A percentile compares a stretch with the other conserved stretches of the same genome.
Conservation (phyloP, 2,888 invertebrate species). For the Adineta ricciae region DNA sequence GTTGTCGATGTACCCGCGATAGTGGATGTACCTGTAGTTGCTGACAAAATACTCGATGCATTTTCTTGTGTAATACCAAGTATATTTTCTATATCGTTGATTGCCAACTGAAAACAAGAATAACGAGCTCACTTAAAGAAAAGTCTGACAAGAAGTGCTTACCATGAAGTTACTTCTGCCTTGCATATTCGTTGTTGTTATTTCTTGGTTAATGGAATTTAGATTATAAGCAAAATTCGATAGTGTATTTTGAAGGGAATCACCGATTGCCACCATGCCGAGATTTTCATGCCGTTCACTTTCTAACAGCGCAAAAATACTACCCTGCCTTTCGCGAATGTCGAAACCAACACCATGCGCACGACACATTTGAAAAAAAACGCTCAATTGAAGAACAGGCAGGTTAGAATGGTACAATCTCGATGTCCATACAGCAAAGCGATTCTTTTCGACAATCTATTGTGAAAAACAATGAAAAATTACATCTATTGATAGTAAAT, state of each 20-base stretch:
- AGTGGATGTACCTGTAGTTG: background rate
- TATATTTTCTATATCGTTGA: background rate
- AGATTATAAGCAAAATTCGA: constrained; percentile 48
- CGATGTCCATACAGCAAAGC: constrained; percentile 47
- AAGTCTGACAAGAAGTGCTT: constrained; percentile 25
- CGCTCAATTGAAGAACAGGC: constrained; percentile 49
- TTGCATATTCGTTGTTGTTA: constrained; percentile 50
- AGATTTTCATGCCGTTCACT: constrained; percentile 46
- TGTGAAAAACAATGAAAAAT: no score
- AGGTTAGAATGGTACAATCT: constrained; percentile 47
- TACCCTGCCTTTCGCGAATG: constrained; percentile 48
- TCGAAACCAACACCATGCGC: constrained; percentile 51
- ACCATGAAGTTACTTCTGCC: constrained; percentile 49
- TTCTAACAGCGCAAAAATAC: constrained; percentile 48
- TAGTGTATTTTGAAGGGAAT: constrained; percentile 45
- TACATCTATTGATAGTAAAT: no score
- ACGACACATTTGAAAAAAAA: constrained; percentile 51
- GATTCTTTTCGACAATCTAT: constrained; percentile 30
- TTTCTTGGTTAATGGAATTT: constrained; percentile 48
- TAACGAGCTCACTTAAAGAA: no score
- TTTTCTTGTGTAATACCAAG: background rate
- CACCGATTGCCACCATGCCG: constrained; percentile 48
- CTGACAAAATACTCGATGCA: background rate
- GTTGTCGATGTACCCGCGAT: no score
- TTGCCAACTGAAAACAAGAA: background rate